Conservation (phyloP, 2,797 vertebrate species). For the Rhincodon typus region DNA sequence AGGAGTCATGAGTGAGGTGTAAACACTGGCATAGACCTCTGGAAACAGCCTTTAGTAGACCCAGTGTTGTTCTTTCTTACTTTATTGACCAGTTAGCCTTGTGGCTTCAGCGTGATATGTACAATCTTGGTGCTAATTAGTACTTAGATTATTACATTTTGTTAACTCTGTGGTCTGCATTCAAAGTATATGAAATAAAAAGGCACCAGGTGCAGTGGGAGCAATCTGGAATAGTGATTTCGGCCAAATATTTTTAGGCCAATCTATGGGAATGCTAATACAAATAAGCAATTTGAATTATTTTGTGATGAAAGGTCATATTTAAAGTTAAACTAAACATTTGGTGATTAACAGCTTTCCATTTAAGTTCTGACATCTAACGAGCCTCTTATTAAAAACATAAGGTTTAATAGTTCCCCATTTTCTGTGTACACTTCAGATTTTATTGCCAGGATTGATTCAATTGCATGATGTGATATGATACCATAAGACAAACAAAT, state of each 20-base stretch:
- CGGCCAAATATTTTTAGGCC: not conserved
- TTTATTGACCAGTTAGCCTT: not conserved
- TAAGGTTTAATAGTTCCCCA: not conserved
- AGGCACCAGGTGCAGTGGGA: not conserved
- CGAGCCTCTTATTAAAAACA: not conserved
- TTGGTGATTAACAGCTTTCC: not conserved
- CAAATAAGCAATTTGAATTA: not conserved
- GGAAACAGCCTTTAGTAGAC: not conserved
- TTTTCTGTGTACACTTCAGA: not conserved
- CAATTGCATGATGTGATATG: not conserved
- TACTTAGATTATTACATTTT: not conserved
- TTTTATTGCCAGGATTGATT: not conserved
- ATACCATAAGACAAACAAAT: slow-evolving; percentile 9
- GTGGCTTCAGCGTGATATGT: not conserved
- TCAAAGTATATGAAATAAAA: not conserved
- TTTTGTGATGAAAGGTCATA: not conserved
- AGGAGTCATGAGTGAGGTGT: too few species aligned
- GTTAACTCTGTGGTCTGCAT: not conserved
- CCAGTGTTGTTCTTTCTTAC: not conserved
- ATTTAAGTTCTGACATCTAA: slow-evolving; percentile 16
- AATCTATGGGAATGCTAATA: not conserved
- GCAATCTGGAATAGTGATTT: not conserved
- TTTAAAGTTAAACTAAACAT: not conserved
- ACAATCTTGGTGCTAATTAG: not conserved
- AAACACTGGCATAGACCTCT: not conserved